These are phyloP conservation scores for Lycodopsis pacificus DNA, from an alignment of 2,797 vertebrate genomes.

Conservation along the genomic window DNA sequence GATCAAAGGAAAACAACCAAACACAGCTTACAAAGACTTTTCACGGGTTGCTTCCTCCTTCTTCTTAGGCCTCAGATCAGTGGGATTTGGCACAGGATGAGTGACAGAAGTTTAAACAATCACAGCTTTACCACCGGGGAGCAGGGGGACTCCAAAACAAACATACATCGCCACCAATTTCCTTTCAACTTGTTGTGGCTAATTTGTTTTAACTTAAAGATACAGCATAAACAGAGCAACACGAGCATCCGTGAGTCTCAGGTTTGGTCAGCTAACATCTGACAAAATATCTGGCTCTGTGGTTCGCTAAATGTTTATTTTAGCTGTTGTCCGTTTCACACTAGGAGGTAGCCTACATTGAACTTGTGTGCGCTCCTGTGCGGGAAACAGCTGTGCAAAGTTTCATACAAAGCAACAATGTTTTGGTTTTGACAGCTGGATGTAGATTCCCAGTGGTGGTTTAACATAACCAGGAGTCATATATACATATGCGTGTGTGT, in stretches of 20 bases:
- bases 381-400: constrained; percentile 39
- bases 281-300: background rate
- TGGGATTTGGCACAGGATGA: background rate
- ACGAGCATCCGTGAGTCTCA: background rate
- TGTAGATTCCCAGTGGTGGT: constrained; percentile 12
- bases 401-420: constrained; percentile 17
- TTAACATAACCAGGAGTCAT: background rate
- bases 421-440: constrained; percentile 53
- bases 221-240: constrained; percentile 7
- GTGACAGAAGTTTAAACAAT: constrained; percentile 19
- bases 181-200: constrained; percentile 16
- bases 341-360: constrained; percentile 23
- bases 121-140: background rate
- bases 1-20: constrained; percentile 35
- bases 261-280: constrained; percentile 11
- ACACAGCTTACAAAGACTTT: constrained; percentile 5
- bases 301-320: constrained; percentile 51
- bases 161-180: constrained; percentile 2
- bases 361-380: constrained; percentile 36
- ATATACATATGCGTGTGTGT: background rate
- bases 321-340: constrained; percentile 11
- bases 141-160: constrained; percentile 13
- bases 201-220: constrained; percentile 3
- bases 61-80: background rate
- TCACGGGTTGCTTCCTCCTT: background rate